These are phyloP conservation scores for Toxotes lorentzi DNA, from an alignment of 2,797 vertebrate species.

Conservation along the genomic window DNA sequence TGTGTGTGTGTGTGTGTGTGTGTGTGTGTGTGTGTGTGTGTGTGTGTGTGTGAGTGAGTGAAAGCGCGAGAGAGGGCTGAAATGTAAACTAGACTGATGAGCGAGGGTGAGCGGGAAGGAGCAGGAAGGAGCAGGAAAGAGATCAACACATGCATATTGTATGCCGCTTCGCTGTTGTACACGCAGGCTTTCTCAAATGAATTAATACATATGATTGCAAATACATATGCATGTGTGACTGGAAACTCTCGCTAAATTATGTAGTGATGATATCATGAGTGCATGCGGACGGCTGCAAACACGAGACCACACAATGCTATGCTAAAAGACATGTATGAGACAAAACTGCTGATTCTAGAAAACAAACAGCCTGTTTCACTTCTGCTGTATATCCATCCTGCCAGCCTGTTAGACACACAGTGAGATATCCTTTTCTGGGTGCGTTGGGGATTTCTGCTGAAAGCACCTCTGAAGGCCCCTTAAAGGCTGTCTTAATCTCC, in stretches of 20 bases:
- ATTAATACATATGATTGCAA: constrained; percentile 50
- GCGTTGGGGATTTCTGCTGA: constrained; percentile 39
- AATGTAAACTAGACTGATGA: constrained; percentile 53
- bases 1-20: constrained; percentile 17
- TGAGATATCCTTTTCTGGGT: constrained; percentile 19
- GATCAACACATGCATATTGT: constrained; percentile 59
- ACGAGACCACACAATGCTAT: constrained; percentile 2
- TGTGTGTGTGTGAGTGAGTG: constrained; percentile 15
- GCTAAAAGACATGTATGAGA: constrained; percentile 10
- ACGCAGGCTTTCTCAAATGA: constrained; percentile 25
- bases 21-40: constrained; percentile 17
- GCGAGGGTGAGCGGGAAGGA: background rate
- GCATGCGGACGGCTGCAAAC: background rate
- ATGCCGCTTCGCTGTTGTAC: constrained; percentile 10
- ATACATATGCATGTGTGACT: constrained; percentile 46
- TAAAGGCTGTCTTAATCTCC: constrained; percentile 44
- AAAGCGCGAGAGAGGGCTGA: background rate
- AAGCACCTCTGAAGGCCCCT: constrained; percentile 37
- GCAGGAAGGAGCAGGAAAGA: constrained; percentile 17
- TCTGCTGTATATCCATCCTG: constrained; percentile 5
- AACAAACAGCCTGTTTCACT: constrained; percentile 26
- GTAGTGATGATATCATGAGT: constrained; percentile 5
- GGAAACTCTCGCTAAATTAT: constrained; percentile 36
- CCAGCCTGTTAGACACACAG: constrained; percentile 35
- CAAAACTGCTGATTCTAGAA: constrained; percentile 43